Conservation (phyloP, 1,140 invertebrate species). For the Aphelenchoides besseyi region DNA sequence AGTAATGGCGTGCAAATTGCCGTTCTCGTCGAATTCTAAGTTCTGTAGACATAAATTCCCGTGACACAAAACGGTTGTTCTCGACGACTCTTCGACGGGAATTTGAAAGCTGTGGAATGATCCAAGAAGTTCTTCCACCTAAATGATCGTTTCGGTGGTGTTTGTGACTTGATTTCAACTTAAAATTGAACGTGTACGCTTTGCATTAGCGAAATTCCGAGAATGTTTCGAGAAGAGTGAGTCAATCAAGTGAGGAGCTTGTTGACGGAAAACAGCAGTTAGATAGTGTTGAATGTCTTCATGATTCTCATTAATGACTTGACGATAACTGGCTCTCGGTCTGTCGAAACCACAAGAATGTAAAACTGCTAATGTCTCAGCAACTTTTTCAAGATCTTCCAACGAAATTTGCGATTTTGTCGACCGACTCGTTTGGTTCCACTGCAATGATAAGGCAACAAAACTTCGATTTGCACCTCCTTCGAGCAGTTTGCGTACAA, state of each 20-base stretch:
- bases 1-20: not conserved
- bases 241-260: not conserved
- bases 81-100: not conserved
- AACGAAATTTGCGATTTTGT: not conserved
- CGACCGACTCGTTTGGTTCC: not conserved
- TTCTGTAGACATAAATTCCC: slow-evolving; percentile 15
- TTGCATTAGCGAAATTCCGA: not conserved
- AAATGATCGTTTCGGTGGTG: not conserved
- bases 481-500: not conserved
- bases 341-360: not conserved
- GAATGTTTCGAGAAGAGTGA: slow-evolving; percentile 1
- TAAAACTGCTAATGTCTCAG: slow-evolving; percentile 2
- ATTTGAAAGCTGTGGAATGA: not conserved
- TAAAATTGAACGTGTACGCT: not conserved
- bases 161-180: not conserved
- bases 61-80: slow-evolving; percentile 17
- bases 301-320: slow-evolving; percentile 18
- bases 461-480: not conserved
- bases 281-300: not conserved
- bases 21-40: not conserved
- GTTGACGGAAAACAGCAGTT: not conserved
- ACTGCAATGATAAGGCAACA: slow-evolving; percentile 4
- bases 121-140: slow-evolving; percentile 4
- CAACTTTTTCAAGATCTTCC: not conserved
- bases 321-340: not conserved